Percentiles rank a stretch among this genome's conserved stretches.
phyloP scores from a whole-genome alignment of 2,113 vertebrate species.

The Trichechus manatus region DNA sequence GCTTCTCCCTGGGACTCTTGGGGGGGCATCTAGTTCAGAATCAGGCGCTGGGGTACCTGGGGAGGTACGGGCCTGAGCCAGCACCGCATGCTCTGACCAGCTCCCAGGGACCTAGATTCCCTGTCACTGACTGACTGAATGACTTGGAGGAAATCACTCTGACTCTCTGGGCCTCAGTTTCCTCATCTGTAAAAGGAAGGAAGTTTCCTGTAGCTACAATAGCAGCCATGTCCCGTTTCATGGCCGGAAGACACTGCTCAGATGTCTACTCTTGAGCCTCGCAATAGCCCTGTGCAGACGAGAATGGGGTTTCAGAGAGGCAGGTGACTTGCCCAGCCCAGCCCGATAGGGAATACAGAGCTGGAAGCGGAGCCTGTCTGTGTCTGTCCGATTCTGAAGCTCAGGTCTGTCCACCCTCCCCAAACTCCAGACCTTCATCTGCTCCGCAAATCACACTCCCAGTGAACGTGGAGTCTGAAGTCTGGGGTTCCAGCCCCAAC shows the following conservation, averaged over 20 bases:
- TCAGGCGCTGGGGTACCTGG: neutral
- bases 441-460: neutral
- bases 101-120: neutral
- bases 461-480: neutral
- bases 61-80: neutral
- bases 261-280: neutral
- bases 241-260: accelerated
- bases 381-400: neutral
- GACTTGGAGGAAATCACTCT: neutral
- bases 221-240: neutral
- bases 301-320: neutral
- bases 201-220: neutral
- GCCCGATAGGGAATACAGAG: neutral
- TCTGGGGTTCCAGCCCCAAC: neutral
- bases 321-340: neutral
- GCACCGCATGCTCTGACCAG: accelerated
- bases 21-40: neutral
- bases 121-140: neutral
- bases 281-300: accelerated
- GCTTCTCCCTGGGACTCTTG: neutral
- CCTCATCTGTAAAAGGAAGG: neutral
- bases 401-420: neutral
- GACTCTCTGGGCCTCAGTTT: neutral
- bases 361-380: neutral
- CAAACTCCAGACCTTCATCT: neutral